Percentiles rank a stretch among this genome's conserved stretches.
phyloP scores from a whole-genome alignment of 2,888 invertebrate genomes.

The Microctonus aethiopoides region DNA sequence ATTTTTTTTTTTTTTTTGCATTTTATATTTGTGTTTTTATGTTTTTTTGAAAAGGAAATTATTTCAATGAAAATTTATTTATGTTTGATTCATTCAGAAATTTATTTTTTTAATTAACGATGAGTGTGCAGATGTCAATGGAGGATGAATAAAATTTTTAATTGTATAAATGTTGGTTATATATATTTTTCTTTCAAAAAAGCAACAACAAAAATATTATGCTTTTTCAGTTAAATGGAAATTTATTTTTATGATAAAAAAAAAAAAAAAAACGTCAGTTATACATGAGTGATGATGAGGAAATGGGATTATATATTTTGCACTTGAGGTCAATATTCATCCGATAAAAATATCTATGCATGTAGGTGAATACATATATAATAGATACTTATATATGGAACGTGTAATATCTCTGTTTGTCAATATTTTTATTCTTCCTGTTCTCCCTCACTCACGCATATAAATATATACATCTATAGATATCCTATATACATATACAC shows the following conservation, averaged over 20 bases:
- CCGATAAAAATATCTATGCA: background rate
- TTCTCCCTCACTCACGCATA: constrained; percentile 26
- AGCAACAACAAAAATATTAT: too few relatives aligned
- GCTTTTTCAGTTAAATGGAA: too few relatives aligned
- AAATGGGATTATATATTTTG: background rate
- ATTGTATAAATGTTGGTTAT: too few relatives aligned
- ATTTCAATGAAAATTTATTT: background rate
- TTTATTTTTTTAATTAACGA: too few relatives aligned
- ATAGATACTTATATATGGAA: background rate
- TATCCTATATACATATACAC: too few relatives aligned
- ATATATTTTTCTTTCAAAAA: too few relatives aligned
- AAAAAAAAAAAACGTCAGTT: too few relatives aligned
- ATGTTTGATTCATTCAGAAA: too few relatives aligned
- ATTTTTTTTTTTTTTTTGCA: constrained; percentile 1
- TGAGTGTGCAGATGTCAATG: too few relatives aligned
- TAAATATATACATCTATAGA: too few relatives aligned
- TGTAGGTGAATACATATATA: background rate
- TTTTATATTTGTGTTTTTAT: constrained; percentile 4
- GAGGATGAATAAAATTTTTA: too few relatives aligned
- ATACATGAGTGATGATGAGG: background rate
- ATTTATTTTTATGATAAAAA: too few relatives aligned
- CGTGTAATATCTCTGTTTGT: background rate
- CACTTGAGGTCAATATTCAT: background rate
- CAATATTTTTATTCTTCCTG: background rate
- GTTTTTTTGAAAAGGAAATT: background rate